These are phyloP conservation scores for Colius striatus DNA, from an alignment of 2,113 vertebrate genomes.

Conservation along the genomic window DNA sequence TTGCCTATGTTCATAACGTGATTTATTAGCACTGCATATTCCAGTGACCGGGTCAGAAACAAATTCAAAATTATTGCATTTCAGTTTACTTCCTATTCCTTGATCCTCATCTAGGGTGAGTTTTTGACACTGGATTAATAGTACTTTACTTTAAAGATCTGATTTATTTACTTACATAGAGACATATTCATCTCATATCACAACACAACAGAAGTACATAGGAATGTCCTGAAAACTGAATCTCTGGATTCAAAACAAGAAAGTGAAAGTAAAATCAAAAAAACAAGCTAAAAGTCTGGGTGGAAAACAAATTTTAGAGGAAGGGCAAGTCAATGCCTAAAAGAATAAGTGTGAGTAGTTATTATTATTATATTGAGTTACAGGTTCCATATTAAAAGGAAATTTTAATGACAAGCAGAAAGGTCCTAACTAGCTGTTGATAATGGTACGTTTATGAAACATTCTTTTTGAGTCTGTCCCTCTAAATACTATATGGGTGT, in stretches of 20 bases:
- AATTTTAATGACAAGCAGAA: neutral
- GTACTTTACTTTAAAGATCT: neutral
- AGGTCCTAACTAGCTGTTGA: neutral
- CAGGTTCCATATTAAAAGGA: neutral
- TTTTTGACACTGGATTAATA: neutral
- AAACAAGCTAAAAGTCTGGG: neutral
- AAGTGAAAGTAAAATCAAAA: neutral
- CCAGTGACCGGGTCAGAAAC: neutral
- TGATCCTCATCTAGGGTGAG: neutral
- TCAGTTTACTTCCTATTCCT: neutral
- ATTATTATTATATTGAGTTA: neutral
- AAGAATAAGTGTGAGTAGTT: neutral
- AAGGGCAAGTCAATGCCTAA: neutral
- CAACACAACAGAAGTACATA: neutral
- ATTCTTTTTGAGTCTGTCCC: accelerated
- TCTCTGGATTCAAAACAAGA: neutral
- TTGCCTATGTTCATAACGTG: neutral
- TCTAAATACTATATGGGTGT: neutral
- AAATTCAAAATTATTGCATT: neutral
- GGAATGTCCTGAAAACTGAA: neutral
- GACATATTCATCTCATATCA: neutral
- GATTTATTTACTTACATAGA: neutral
- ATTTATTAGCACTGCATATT: neutral
- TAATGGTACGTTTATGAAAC: accelerated
- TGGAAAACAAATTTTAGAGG: accelerated